phyloP scores from a whole-genome alignment of 2,888 invertebrate genomes.

The Dryococelus australis region DNA sequence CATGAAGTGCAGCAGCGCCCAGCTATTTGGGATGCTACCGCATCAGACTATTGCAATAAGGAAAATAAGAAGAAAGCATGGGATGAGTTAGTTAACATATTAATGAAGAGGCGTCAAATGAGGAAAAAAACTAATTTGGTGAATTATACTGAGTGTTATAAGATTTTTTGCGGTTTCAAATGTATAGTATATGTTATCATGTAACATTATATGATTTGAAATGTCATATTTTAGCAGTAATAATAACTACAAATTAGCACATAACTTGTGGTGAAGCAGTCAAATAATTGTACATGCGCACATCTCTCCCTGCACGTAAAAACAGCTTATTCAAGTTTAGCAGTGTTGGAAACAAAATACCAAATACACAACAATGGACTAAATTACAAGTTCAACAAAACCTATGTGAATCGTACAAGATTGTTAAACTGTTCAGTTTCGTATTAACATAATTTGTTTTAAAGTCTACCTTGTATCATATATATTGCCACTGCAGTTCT shows the following conservation, averaged over 20 bases:
- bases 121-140: conserved; percentile 21
- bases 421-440: background rate
- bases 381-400: background rate
- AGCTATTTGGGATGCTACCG: conserved; percentile 26
- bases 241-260: too few species aligned
- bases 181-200: too few species aligned
- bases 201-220: too few species aligned
- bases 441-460: conserved; percentile 5
- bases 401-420: background rate
- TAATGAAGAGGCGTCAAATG: conserved; percentile 23
- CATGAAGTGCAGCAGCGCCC: conserved; percentile 23
- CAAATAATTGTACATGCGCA: background rate
- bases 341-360: background rate
- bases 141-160: background rate
- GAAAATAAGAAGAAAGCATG: too few species aligned
- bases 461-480: conserved; percentile 13
- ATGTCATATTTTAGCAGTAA: too few species aligned
- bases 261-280: too few species aligned
- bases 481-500: conserved; percentile 30
- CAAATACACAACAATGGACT: conserved; percentile 1
- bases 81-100: conserved; percentile 18
- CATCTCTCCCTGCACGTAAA: background rate
- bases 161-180: too few species aligned
- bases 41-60: conserved; percentile 13
- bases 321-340: background rate